Percentiles rank a stretch among this genome's conserved stretches.
phyloP scores from a whole-genome alignment of 2,888 invertebrate species.

The Hymenopus coronatus region DNA sequence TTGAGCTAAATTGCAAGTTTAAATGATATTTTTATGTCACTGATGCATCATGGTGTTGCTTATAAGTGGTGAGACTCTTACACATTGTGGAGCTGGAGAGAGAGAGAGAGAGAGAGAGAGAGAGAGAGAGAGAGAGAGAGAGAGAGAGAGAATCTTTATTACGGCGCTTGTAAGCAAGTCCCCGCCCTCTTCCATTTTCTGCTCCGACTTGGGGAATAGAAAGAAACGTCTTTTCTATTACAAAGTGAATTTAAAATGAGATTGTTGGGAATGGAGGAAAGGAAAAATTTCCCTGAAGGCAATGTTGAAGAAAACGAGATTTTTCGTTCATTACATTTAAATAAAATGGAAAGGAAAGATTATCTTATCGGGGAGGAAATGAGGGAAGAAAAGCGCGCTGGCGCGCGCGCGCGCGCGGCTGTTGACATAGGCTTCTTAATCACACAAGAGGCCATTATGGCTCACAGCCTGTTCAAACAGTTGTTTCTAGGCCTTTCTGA shows the following conservation, averaged over 20 bases:
- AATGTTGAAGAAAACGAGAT: constrained; percentile 31
- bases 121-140: no score
- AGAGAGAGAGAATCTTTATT: no score
- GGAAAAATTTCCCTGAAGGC: constrained; percentile 29
- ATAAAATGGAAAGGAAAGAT: constrained; percentile 23
- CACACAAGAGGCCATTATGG: background rate
- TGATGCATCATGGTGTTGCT: no score
- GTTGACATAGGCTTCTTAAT: background rate
- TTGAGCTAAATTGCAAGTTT: no score
- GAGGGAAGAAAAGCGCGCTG: background rate
- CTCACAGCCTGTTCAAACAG: background rate
- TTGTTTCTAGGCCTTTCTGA: background rate
- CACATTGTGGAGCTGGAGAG: no score
- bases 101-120: no score
- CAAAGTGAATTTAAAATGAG: constrained; percentile 27
- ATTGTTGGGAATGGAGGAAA: constrained; percentile 15
- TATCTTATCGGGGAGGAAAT: background rate
- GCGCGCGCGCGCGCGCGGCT: no score
- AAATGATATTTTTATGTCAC: no score
- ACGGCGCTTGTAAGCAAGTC: background rate
- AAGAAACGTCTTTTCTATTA: constrained; percentile 23
- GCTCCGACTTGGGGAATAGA: background rate
- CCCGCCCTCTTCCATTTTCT: background rate
- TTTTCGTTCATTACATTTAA: constrained; percentile 33
- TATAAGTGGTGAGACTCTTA: no score